Evolutionary conservation across 2,888 invertebrate species (phyloP).

Genomic region (Caenorhabditis parvicauda): DNA sequence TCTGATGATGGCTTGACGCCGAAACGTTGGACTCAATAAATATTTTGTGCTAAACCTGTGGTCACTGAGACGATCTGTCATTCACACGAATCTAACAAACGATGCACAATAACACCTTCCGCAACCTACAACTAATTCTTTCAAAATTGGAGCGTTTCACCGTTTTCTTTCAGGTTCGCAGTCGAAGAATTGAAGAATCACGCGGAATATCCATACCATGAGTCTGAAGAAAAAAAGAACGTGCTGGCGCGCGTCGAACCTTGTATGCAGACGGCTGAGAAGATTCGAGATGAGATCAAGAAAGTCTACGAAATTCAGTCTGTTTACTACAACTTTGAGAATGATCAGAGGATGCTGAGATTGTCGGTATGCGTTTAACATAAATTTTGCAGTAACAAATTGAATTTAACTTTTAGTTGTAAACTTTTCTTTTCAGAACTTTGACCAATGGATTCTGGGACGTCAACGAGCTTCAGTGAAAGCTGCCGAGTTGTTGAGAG

Average conservation of each 20-base stretch:
- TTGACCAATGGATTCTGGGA: not conserved
- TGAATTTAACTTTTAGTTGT: not conserved
- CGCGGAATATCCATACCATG: conserved; percentile 4
- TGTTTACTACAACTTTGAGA: conserved; percentile 19
- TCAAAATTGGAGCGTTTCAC: not conserved
- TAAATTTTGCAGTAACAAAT: not conserved
- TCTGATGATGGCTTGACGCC: no score
- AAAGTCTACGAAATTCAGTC: conserved; percentile 18
- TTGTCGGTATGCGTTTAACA: conserved; percentile 1
- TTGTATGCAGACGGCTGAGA: not conserved
- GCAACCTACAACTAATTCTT: no score
- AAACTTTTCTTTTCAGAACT: not conserved
- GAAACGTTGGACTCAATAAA: no score
- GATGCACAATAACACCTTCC: no score
- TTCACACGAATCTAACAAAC: no score
- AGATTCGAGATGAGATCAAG: not conserved
- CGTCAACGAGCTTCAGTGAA: not conserved
- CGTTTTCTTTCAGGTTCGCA: not conserved
- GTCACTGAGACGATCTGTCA: no score
- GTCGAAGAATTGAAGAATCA: conserved; percentile 1
- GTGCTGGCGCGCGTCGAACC: not conserved
- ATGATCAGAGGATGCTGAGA: conserved; percentile 12
- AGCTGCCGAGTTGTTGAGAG: not conserved
- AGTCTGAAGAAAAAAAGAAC: conserved; percentile 3
- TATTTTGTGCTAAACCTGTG: no score